phyloP scores from a whole-genome alignment of 2,113 vertebrate species.

The Gadus chalcogrammus region DNA sequence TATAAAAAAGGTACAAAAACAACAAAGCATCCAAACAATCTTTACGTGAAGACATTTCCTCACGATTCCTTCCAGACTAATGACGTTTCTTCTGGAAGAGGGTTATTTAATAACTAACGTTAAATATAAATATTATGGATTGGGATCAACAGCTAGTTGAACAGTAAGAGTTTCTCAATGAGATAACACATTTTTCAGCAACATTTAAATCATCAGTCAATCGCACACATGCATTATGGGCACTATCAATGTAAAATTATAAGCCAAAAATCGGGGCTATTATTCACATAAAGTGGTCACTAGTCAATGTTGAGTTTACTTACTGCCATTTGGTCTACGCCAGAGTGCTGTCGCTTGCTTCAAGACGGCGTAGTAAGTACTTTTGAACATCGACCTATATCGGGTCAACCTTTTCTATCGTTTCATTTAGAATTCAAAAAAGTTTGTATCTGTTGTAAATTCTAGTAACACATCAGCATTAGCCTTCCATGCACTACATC shows the following conservation, averaged over 20 bases:
- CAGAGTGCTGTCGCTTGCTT: slow-evolving; percentile 20
- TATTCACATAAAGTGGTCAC: neutral
- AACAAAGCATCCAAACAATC: too few relatives aligned
- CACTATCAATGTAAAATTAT: too few relatives aligned
- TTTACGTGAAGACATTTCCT: too few relatives aligned
- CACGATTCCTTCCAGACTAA: too few relatives aligned
- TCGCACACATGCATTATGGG: neutral
- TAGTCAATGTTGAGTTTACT: slow-evolving; percentile 22
- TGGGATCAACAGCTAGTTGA: too few relatives aligned
- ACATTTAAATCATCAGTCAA: neutral
- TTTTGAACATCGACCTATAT: slow-evolving; percentile 34
- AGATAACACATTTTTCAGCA: too few relatives aligned
- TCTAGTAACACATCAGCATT: slow-evolving; percentile 66
- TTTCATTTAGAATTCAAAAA: neutral
- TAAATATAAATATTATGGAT: too few relatives aligned
- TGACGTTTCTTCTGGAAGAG: too few relatives aligned
- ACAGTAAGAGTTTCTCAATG: too few relatives aligned
- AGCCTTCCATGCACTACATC: slow-evolving; percentile 15
- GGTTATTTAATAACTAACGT: too few relatives aligned
- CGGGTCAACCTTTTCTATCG: neutral
- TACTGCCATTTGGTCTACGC: slow-evolving; percentile 61
- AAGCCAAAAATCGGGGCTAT: neutral
- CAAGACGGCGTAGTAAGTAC: slow-evolving; percentile 9
- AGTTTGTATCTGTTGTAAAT: neutral
- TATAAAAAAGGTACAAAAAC: too few relatives aligned